Percentiles rank a stretch among this genome's conserved stretches.
Evolutionary conservation across 2,888 invertebrate genomes (phyloP).

Genomic region (Agrochola litura): DNA sequence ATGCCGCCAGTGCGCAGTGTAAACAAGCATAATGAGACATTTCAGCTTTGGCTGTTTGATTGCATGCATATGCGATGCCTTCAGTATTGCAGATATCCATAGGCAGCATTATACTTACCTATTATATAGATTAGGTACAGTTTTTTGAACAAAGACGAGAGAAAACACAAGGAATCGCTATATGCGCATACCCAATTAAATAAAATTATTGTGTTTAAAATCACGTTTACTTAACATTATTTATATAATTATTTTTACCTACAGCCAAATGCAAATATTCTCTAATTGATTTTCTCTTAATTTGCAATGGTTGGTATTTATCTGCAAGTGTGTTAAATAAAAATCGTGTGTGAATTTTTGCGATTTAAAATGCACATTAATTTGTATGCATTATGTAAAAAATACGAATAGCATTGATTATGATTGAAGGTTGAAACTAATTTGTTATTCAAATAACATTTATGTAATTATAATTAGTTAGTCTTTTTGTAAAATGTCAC

Average conservation of each 20-base stretch:
- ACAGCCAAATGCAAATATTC: neutral
- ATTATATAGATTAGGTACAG: no score
- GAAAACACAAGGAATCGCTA: no score
- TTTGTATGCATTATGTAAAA: slow-evolving; percentile 27
- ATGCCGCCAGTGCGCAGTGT: no score
- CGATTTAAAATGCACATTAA: slow-evolving; percentile 18
- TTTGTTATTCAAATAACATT: slow-evolving; percentile 12
- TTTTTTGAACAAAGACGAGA: no score
- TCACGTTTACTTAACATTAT: neutral
- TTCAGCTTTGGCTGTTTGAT: no score
- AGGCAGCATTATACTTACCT: no score
- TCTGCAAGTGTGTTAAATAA: neutral
- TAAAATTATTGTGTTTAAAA: neutral
- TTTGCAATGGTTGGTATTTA: slow-evolving; percentile 20
- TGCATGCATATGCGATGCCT: no score
- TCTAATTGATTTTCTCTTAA: slow-evolving; percentile 14
- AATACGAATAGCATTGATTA: slow-evolving; percentile 1
- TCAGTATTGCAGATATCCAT: no score
- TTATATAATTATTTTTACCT: no score
- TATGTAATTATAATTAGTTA: no score
- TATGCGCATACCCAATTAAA: neutral
- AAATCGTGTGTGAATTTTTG: slow-evolving; percentile 15
- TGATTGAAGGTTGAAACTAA: slow-evolving; percentile 30
- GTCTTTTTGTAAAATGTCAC: neutral
- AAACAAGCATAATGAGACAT: no score